Conservation (phyloP, 2,113 vertebrate species). For the Grammomys surdaster region DNA sequence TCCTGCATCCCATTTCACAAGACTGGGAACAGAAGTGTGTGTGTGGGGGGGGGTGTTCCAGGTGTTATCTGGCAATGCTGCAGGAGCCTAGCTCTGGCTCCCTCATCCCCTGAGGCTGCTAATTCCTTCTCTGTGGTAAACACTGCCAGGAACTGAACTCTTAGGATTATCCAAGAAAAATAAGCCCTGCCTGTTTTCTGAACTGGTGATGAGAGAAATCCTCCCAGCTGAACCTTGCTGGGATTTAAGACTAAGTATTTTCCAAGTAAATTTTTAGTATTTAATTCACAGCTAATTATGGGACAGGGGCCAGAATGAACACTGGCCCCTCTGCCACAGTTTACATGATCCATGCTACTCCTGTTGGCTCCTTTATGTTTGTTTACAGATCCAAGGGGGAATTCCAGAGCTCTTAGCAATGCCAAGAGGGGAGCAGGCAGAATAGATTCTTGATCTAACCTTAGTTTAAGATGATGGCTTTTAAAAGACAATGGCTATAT, state of each 20-base stretch:
- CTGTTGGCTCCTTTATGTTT: not conserved
- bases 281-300: conserved; percentile 39
- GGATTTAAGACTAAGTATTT: conserved; percentile 35
- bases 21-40: not conserved
- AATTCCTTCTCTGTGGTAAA: conserved; percentile 68
- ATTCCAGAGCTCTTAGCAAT: not conserved
- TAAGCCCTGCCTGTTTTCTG: conserved; percentile 61
- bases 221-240: conserved; percentile 33
- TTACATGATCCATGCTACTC: not conserved
- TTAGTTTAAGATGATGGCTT: not conserved
- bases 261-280: conserved; percentile 40
- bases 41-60: rapidly evolving
- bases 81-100: conserved; percentile 7
- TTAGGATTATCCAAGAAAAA: conserved; percentile 72
- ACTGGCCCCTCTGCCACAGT: not conserved
- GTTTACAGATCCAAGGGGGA: not conserved
- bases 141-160: conserved; percentile 63
- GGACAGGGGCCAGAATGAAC: not conserved
- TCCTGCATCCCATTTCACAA: not conserved
- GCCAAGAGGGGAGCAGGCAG: not conserved
- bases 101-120: conserved; percentile 48
- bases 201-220: conserved; percentile 38
- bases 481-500: not conserved
- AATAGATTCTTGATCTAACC: not conserved
- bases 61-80: not conserved